A percentile compares a stretch with the other conserved stretches of the same genome.
These are phyloP conservation scores for Pilophorus perplexus DNA, from an alignment of 2,888 invertebrate genomes.

Conservation along the genomic window DNA sequence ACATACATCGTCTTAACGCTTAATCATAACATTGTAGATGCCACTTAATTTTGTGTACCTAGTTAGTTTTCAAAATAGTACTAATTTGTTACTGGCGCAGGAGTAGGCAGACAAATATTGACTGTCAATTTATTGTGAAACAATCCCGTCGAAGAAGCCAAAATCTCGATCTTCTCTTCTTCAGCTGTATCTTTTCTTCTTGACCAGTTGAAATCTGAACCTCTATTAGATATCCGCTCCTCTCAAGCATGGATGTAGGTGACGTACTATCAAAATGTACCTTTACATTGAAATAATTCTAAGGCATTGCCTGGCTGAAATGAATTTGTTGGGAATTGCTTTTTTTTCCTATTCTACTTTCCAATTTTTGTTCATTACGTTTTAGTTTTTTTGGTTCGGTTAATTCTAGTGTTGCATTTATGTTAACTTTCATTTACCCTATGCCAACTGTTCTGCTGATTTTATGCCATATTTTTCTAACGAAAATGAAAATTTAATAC, in stretches of 20 bases:
- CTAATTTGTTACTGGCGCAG: constrained; percentile 45
- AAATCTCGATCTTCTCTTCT: constrained; percentile 23
- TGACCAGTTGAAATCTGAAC: constrained; percentile 19
- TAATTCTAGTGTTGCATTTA: no score
- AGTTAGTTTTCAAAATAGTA: constrained; percentile 23
- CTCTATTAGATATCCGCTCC: constrained; percentile 30
- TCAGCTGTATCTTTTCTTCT: constrained; percentile 34
- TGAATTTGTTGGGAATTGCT: constrained; percentile 31
- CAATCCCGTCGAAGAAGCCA: constrained; percentile 11
- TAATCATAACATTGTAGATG: no score
- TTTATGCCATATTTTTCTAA: no score
- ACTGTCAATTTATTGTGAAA: constrained; percentile 45
- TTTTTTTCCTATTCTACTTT: constrained; percentile 30
- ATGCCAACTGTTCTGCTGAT: no score
- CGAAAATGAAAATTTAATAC: no score
- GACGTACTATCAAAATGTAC: constrained; percentile 66
- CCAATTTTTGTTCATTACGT: background rate
- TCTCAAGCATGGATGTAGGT: constrained; percentile 53
- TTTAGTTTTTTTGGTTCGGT: constrained; percentile 1
- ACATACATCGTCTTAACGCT: no score
- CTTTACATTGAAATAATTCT: constrained; percentile 23
- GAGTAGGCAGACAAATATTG: constrained; percentile 44
- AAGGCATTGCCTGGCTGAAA: constrained; percentile 38
- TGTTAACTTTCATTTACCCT: no score
- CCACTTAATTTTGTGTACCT: constrained; percentile 24